Evolutionary conservation across 2,888 invertebrate species (phyloP), one percentile per base, ranked within the genome.

Genomic region (Polydrusus tereticollis): DNA sequence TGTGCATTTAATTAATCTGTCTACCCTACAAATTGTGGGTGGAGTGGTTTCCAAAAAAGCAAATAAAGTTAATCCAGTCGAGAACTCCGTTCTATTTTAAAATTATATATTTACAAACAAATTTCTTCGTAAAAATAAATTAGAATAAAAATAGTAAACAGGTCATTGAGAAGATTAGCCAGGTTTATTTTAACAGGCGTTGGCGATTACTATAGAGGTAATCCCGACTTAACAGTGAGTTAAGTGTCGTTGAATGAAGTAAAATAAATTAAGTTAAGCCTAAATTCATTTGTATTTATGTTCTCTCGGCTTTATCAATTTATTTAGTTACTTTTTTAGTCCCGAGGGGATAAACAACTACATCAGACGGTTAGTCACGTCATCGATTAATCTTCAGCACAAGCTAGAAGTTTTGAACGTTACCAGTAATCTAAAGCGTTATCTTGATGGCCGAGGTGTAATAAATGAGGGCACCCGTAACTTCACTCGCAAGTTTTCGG

Each of bases 31-130:
- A 50, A 50, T 50, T 50, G 50, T n/a, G 26, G 50, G 12, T 50
- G 6, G 14, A 50, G 7, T 14, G 26, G n/a, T 50, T 50, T 50
- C 26, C 26, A 1, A 10, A 26, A 14, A 14, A n/a, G n/a, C n/a
- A 23, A 50, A 50, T 50, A 50, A 50, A 50, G 14, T 50, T 26
- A 26, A 26, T 50, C 26, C 23, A 50, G 50, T 8, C 21, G 23
- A 16, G 10, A 26, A n/a, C n/a, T n/a, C n/a, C n/a, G n/a, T n/a
- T 14, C 50, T 50, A 50, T 50, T 50, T 50, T 50, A 50, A 50
- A 50, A 50, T 26, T 50, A 50, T 50, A 50, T 50, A 50, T 50
- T 50, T 50, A 50, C 50, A 23, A 50, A 50, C 50, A 50, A 26
- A 50, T 26, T 26, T 50, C 50, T 26, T 12, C 14, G 26, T 50